Evolutionary conservation across 2,113 vertebrate species (phyloP).

Genomic region (Esox niger): DNA sequence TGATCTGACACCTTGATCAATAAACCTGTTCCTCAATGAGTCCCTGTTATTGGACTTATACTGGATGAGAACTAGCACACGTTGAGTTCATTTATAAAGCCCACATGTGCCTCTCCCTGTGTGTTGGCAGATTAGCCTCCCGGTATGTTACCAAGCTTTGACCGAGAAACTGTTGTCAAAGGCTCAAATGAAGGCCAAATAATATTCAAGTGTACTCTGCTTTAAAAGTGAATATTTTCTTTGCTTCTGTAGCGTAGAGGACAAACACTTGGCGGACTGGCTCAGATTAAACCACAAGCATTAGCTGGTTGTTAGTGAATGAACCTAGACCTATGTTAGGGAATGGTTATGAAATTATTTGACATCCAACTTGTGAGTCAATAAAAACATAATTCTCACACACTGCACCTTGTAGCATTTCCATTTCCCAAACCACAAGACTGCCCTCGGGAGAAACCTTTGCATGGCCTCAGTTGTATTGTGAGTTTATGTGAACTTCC

Average conservation of each 20-base stretch:
- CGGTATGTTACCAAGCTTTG: not conserved
- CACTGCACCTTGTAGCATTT: too few relatives aligned
- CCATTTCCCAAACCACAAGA: too few relatives aligned
- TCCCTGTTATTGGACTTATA: not conserved
- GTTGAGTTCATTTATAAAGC: conserved; percentile 30
- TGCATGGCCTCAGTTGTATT: too few relatives aligned
- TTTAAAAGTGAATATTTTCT: conserved; percentile 12
- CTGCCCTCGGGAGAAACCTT: too few relatives aligned
- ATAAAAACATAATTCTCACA: too few relatives aligned
- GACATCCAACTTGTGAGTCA: not conserved
- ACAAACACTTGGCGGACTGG: not conserved
- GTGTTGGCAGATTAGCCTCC: not conserved
- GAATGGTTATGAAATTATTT: not conserved
- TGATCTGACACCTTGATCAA: too few relatives aligned
- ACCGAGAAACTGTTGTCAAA: not conserved
- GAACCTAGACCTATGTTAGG: not conserved
- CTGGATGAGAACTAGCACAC: conserved; percentile 1
- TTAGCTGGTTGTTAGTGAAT: not conserved
- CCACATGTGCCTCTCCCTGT: not conserved
- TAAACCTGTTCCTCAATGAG: not conserved
- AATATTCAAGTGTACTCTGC: not conserved
- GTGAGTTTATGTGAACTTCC: too few relatives aligned
- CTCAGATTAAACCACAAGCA: not conserved
- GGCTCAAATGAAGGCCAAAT: conserved; percentile 1
- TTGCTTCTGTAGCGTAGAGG: conserved; percentile 11